A percentile compares a stretch with the other conserved stretches of the same genome.
Evolutionary conservation across 2,888 invertebrate species (phyloP).

Genomic region (Leptopilina syphax): DNA sequence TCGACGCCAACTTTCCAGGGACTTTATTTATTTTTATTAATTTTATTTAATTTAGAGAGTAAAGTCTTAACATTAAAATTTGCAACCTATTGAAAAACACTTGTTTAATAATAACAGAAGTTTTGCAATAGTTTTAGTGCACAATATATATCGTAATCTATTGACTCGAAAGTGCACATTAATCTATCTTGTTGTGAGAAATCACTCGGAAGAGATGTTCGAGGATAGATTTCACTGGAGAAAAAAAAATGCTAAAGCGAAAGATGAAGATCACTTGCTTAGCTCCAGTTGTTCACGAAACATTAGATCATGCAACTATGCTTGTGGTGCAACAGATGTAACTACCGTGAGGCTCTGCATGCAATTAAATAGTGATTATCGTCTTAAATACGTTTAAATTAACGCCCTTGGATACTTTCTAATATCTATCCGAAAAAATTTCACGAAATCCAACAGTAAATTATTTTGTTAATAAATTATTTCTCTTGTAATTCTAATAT

Average conservation of each 20-base stretch:
- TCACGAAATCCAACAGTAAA: neutral
- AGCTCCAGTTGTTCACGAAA: slow-evolving; percentile 35
- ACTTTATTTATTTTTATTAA: no score
- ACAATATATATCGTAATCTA: neutral
- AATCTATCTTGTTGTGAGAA: slow-evolving; percentile 33
- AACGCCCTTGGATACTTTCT: slow-evolving; percentile 65
- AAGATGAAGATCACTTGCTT: slow-evolving; percentile 38
- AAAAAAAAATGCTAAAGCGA: neutral
- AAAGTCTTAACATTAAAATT: no score
- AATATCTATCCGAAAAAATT: slow-evolving; percentile 60
- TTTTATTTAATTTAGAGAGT: no score
- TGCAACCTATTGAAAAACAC: no score
- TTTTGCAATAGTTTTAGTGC: no score
- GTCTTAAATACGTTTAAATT: slow-evolving; percentile 58
- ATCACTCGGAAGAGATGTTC: slow-evolving; percentile 36
- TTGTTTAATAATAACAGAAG: no score
- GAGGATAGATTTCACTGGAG: slow-evolving; percentile 20
- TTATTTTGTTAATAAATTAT: neutral
- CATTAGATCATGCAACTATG: slow-evolving; percentile 24
- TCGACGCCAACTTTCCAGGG: no score
- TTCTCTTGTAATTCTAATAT: neutral
- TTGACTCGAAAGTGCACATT: neutral
- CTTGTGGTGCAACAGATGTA: slow-evolving; percentile 55
- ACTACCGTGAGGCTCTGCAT: slow-evolving; percentile 45
- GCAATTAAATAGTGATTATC: slow-evolving; percentile 71